Evolutionary conservation across 2,113 vertebrate species (phyloP).

Genomic region (Electrona antarctica): DNA sequence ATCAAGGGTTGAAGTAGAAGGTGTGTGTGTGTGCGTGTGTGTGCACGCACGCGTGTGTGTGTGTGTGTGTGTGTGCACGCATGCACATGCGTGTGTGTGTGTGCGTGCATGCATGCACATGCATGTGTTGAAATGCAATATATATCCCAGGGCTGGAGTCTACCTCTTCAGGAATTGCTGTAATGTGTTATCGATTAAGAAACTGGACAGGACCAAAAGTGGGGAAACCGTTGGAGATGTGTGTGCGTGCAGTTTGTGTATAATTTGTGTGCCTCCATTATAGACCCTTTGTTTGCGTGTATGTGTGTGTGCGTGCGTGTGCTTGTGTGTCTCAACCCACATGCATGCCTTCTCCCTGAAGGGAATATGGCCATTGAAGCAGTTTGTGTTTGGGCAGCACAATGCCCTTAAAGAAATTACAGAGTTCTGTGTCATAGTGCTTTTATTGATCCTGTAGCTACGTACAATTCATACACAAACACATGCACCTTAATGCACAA

Average conservation of each 20-base stretch:
- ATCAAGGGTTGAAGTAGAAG: background rate
- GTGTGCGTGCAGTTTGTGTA: background rate
- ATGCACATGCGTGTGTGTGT: background rate
- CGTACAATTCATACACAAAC: background rate
- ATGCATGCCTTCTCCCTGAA: conserved; percentile 5
- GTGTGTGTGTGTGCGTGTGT: too few relatives aligned
- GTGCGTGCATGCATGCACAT: background rate
- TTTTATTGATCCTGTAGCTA: conserved; percentile 36
- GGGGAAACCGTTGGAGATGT: background rate
- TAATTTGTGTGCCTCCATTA: conserved; percentile 2
- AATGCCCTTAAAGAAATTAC: background rate
- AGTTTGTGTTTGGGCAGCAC: background rate
- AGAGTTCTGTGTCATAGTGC: background rate
- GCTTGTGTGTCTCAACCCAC: background rate
- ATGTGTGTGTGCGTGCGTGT: conserved; percentile 7
- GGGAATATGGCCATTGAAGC: conserved; percentile 8
- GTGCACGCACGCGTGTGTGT: background rate
- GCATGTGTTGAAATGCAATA: conserved; percentile 21
- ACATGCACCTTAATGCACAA: too few relatives aligned
- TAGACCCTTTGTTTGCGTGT: conserved; percentile 18
- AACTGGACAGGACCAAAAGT: conserved; percentile 40
- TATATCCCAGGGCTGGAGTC: conserved; percentile 30
- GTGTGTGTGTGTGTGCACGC: background rate
- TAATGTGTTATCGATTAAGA: conserved; percentile 71
- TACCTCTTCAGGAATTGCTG: conserved; percentile 49